Percentiles rank a stretch among this genome's conserved stretches.
These are phyloP conservation scores for Puffinus mauretanicus DNA, from an alignment of 2,113 vertebrate species.

Conservation along the genomic window DNA sequence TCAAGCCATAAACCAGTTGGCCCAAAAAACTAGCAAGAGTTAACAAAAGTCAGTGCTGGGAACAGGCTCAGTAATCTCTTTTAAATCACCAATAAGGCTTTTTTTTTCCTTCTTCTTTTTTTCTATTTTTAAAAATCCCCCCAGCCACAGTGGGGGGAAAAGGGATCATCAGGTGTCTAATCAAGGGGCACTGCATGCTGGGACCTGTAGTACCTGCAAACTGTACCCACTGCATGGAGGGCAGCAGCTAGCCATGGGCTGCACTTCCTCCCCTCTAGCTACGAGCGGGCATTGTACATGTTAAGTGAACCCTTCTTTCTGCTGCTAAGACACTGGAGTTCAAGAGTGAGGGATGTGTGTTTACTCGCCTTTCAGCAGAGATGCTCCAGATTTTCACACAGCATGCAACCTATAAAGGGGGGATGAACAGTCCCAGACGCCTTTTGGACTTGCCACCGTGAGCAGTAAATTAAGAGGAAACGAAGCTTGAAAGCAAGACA, in stretches of 20 bases:
- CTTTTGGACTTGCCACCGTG: slow-evolving; percentile 55
- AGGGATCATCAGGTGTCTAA: neutral
- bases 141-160: neutral
- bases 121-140: neutral
- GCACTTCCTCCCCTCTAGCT: slow-evolving; percentile 10
- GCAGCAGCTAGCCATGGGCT: neutral
- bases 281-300: neutral
- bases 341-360: slow-evolving; percentile 58
- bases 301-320: slow-evolving; percentile 37
- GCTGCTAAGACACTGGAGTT: slow-evolving; percentile 51
- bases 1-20: neutral
- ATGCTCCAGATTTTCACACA: slow-evolving; percentile 62
- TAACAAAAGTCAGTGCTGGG: neutral
- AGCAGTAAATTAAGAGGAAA: slow-evolving; percentile 64
- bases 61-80: neutral
- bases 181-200: slow-evolving; percentile 7
- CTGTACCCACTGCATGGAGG: neutral
- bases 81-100: neutral
- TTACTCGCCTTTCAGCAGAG: slow-evolving; percentile 55
- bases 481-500: slow-evolving; percentile 46
- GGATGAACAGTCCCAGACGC: slow-evolving; percentile 48
- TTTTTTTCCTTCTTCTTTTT: neutral
- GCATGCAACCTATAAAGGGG: slow-evolving; percentile 49
- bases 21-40: neutral
- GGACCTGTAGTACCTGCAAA: neutral